These are phyloP conservation scores for Actinemys pallida DNA, from an alignment of 2,113 vertebrate genomes.

Conservation along the genomic window DNA sequence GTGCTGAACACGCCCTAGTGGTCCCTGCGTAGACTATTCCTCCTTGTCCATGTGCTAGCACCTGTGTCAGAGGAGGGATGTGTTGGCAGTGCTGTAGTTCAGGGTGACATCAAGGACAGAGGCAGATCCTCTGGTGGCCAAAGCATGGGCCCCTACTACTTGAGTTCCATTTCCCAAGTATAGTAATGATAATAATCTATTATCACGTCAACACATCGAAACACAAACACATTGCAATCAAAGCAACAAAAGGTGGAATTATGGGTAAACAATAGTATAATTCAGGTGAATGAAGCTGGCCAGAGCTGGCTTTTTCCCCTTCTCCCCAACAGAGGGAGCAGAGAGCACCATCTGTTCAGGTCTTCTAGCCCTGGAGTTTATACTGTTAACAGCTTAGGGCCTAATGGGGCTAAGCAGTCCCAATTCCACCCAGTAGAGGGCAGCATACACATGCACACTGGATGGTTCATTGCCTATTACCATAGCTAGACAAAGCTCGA, in stretches of 20 bases:
- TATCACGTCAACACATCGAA: background rate
- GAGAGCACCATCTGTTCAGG: background rate
- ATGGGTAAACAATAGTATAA: background rate
- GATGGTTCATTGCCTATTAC: slow-evolving; percentile 19
- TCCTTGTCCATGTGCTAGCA: background rate
- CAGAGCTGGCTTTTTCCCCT: background rate
- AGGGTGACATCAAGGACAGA: background rate
- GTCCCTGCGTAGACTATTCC: background rate
- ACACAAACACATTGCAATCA: background rate
- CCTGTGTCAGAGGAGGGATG: background rate
- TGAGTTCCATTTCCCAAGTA: background rate
- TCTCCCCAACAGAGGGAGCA: background rate
- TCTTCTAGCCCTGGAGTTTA: background rate
- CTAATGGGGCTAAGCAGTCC: background rate
- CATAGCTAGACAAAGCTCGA: slow-evolving; percentile 56
- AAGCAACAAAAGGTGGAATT: background rate
- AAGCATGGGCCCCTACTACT: background rate
- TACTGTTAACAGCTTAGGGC: background rate
- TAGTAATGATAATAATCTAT: background rate
- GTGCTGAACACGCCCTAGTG: background rate
- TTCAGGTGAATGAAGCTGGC: background rate
- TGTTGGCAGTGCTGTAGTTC: background rate
- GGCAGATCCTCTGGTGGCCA: background rate
- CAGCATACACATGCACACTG: background rate
- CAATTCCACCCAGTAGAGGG: background rate